These are phyloP conservation scores for Drosophila cardini DNA, from an alignment of 1,140 invertebrate species.

Conservation along the genomic window DNA sequence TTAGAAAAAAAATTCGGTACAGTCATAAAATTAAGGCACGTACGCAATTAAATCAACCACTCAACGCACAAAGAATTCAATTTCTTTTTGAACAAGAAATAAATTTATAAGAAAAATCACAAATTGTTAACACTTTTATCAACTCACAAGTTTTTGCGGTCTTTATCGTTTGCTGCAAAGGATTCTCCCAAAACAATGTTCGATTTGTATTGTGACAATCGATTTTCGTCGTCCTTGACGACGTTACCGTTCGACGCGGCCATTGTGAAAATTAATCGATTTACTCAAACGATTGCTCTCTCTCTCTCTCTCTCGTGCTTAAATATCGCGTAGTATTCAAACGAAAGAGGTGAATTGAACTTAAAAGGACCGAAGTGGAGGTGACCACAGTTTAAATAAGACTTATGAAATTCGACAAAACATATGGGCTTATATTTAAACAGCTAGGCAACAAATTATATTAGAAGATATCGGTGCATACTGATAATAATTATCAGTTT, in stretches of 20 bases:
- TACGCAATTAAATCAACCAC: no score
- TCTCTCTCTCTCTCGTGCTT: background rate
- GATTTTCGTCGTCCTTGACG: conserved; percentile 65
- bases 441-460: conserved; percentile 8
- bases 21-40: no score
- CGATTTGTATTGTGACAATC: conserved; percentile 66
- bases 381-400: conserved; percentile 11
- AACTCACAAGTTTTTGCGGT: conserved; percentile 72
- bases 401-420: conserved; percentile 33
- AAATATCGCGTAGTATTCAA: background rate
- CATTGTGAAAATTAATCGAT: conserved; percentile 44
- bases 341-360: conserved; percentile 37
- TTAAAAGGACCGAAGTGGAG: conserved; percentile 40
- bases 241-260: conserved; percentile 59
- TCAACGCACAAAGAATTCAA: no score
- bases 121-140: conserved; percentile 1
- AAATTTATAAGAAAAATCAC: background rate
- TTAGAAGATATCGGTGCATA: conserved; percentile 31
- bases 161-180: conserved; percentile 43
- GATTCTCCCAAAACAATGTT: conserved; percentile 69
- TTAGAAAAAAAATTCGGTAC: no score
- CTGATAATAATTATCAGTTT: conserved; percentile 48
- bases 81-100: background rate
- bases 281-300: conserved; percentile 2
- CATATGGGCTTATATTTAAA: conserved; percentile 53